These are phyloP conservation scores for Cydia splendana DNA, from an alignment of 1,140 invertebrate species.

Conservation along the genomic window DNA sequence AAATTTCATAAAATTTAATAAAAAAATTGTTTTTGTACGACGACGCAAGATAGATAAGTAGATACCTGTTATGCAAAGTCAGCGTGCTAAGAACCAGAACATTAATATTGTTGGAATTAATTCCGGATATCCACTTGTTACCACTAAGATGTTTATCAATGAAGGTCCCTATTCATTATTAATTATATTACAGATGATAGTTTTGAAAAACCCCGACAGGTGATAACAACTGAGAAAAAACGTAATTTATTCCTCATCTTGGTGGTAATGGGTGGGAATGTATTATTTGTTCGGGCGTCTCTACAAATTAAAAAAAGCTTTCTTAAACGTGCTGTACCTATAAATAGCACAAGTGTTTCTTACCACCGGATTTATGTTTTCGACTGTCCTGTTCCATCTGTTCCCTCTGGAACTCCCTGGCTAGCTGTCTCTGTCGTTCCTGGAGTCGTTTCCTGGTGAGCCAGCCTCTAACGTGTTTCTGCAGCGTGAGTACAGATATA, in stretches of 20 bases:
- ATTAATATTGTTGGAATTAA: not conserved
- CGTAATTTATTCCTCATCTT: too few species aligned
- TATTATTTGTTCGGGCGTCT: not conserved
- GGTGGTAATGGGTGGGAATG: too few species aligned
- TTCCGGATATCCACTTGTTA: too few species aligned
- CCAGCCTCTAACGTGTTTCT: slow-evolving; percentile 85
- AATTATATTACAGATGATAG: too few species aligned
- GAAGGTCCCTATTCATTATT: too few species aligned
- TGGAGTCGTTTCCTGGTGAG: slow-evolving; percentile 78
- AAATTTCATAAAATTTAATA: slow-evolving; percentile 11
- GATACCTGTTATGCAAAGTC: not conserved
- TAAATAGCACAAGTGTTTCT: not conserved
- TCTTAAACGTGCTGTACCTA: not conserved
- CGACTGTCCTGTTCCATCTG: slow-evolving; percentile 59
- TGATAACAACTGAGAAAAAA: too few species aligned
- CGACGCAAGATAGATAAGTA: not conserved
- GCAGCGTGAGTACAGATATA: slow-evolving; percentile 83
- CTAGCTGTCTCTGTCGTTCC: slow-evolving; percentile 69
- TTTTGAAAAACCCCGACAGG: too few species aligned
- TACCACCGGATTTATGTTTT: slow-evolving; percentile 23
- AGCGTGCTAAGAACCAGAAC: not conserved
- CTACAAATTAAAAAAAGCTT: not conserved
- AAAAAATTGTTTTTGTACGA: not conserved
- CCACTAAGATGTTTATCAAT: too few species aligned
- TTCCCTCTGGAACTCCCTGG: slow-evolving; percentile 70